Base-by-base conservation (phyloP, 1,140 invertebrate genomes). In the Heliconius eleuchia region DNA sequence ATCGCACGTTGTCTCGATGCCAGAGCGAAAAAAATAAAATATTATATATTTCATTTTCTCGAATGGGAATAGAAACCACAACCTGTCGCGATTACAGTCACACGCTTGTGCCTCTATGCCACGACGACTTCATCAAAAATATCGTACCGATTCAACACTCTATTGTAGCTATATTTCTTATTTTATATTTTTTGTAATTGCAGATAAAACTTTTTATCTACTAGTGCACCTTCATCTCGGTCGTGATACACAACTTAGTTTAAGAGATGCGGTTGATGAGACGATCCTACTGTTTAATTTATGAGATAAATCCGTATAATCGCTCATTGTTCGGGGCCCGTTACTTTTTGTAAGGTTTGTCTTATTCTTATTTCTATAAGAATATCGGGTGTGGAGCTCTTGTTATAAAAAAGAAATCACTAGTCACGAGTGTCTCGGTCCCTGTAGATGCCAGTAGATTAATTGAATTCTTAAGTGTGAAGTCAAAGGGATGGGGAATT, bases 391-490 rank as follows among this genome's bases (percentile, higher is more conserved):
- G 80, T 85, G 85, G 84, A 82, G 78, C 85, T 89, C 87, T 91
- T 90, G 50, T 87, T 81, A 86, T 80, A 76, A 92, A 91, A 91
- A 92, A 91, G 90, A 91, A 91, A 92, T 92, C 91, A 92, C 88
- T 52, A 89, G 90, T 91, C 90, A 91, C 92, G 91, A 92, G 86
- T 84, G 85, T 79, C 82, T 66, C 81, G 84, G 87, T 79, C 87
- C 78, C 81, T 85, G 85, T 78, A 85, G 87, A 82, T 87, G 85
- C 82, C 80, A 81, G 82, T 81, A 90, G 91, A 91, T 91, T 93
- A 93, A 93, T 92, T 92, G 91, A 93, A 93, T 93, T 90, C 89
- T 89, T 89, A 92, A 88, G 89, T 91, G 89, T 90, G 87, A 91
- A 86, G 84, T 82, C 77, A 72, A 80, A 83, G 84, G 42, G 70